Evolutionary conservation across 2,888 invertebrate genomes (phyloP), one percentile per base, ranked within the genome.

Genomic region (Cactoblastis cactorum): DNA sequence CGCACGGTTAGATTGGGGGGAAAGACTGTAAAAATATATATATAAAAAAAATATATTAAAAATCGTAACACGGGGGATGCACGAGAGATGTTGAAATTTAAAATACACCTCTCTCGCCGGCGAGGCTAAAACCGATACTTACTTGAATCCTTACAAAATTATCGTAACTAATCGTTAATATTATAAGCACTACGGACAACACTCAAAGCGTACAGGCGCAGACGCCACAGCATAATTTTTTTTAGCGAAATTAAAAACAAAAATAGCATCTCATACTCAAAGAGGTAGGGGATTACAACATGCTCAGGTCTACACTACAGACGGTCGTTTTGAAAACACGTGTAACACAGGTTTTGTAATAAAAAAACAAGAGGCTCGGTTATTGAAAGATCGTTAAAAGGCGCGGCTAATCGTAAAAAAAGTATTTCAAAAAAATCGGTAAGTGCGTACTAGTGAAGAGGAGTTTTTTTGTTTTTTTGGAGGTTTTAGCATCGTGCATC

Each of bases 401-500:
- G 17, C 39, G 12, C 41, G 32, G 33, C 34, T 49, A 32, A 14
- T 24, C 37, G 47, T 56, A 56, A 47, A 19, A 51, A 24, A 22
- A 43, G 47, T 48, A 51, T 59, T 55, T 58, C 58, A 59, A 58
- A 56, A 55, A 57, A 45, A 61, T 56, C 57, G 58, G 56, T 52
- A 61, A 61, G 70, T 69, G 68, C 70, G 69, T 60, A 74, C 55
- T 65, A 64, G 61, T 64, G 73, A 71, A 76, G 79, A 82, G 83
- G 83, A 81, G 71, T 76, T 79, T 53, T n/a, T n/a, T n/a, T n/a
- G n/a, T n/a, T n/a, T n/a, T n/a, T n/a, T 53, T 52, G 83, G 80
- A 80, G 80, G 72, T 76, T 74, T 70, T 80, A 88, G 89, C 87
- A 89, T 83, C 89, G 89, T 89, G 89, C 89, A 89, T 89, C 89